phyloP scores from a whole-genome alignment of 2,113 vertebrate species.

The Nibea albiflora region DNA sequence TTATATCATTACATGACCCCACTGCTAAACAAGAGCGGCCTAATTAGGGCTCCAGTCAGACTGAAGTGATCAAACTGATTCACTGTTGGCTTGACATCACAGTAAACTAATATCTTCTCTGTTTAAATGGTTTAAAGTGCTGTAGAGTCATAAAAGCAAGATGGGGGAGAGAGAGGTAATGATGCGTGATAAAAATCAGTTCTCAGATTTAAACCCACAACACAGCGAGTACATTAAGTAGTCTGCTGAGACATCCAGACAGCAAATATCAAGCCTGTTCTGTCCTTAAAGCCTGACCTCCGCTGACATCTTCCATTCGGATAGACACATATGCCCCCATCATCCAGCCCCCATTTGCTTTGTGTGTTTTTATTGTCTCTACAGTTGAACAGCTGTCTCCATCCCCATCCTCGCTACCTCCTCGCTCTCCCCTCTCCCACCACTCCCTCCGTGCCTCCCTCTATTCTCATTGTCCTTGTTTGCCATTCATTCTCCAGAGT shows the following conservation, averaged over 20 bases:
- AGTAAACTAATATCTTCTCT: not conserved
- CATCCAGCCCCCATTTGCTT: slow-evolving; percentile 59
- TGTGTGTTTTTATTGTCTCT: slow-evolving; percentile 68
- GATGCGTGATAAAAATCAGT: slow-evolving; percentile 3
- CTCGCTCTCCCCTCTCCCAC: slow-evolving; percentile 32
- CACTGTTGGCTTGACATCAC: not conserved
- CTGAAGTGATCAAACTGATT: not conserved
- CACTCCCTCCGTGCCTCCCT: slow-evolving; percentile 24
- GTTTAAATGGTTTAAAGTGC: not conserved
- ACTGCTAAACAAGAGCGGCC: not conserved
- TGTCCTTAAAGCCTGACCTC: slow-evolving; percentile 32
- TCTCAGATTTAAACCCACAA: slow-evolving; percentile 18
- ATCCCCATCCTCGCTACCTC: slow-evolving; percentile 46
- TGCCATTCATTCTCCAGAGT: slow-evolving; percentile 74
- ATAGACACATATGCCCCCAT: slow-evolving; percentile 56
- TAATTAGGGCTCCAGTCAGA: not conserved
- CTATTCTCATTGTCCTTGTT: slow-evolving; percentile 71
- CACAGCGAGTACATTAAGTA: slow-evolving; percentile 24
- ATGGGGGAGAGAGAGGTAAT: not conserved
- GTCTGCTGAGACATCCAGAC: slow-evolving; percentile 11
- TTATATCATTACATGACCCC: slow-evolving; percentile 14
- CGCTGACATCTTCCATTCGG: slow-evolving; percentile 47
- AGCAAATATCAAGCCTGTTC: slow-evolving; percentile 31
- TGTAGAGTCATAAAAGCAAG: slow-evolving; percentile 3
- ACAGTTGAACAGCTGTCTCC: slow-evolving; percentile 73